Evolutionary conservation across 53 echinoderm and acorn worm species (phyloP).

Genomic region (Glandiceps talaboti): DNA sequence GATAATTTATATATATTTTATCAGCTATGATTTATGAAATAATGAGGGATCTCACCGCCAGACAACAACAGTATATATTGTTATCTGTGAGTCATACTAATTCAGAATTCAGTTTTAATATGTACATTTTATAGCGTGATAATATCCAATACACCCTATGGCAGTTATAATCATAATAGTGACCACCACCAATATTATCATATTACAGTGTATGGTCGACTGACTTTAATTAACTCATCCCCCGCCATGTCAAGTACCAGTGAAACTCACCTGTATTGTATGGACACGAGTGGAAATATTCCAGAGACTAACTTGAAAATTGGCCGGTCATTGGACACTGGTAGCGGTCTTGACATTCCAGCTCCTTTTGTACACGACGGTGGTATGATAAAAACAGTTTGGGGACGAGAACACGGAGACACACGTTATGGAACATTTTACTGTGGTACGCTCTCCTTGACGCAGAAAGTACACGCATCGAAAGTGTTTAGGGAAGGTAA

Average conservation of each 20-base stretch:
- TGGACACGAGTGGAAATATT: constrained; percentile 38
- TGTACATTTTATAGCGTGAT: too few species aligned
- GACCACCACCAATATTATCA: too few species aligned
- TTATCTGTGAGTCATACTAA: too few species aligned
- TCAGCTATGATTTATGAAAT: too few species aligned
- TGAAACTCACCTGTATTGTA: constrained; percentile 39
- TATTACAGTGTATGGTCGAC: constrained; percentile 24
- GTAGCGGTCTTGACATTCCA: constrained; percentile 11
- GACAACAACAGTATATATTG: too few species aligned
- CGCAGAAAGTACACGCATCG: constrained; percentile 29
- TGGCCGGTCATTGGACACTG: constrained; percentile 22
- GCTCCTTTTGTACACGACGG: constrained; percentile 11
- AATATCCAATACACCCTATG: too few species aligned
- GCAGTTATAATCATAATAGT: too few species aligned
- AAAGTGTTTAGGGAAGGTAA: constrained; percentile 68
- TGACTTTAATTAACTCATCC: constrained; percentile 73
- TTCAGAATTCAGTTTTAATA: too few species aligned
- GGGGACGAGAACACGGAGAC: constrained; percentile 27
- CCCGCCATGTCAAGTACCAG: constrained; percentile 46
- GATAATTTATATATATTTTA: too few species aligned
- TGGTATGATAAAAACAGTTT: constrained; percentile 31
- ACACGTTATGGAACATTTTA: constrained; percentile 49
- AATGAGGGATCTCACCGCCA: too few species aligned
- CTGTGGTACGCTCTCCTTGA: constrained; percentile 24
- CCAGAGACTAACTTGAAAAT: constrained; percentile 29